A percentile compares a stretch with the other conserved stretches of the same genome.
These are phyloP conservation scores for Fopius arisanus DNA, from an alignment of 1,140 invertebrate genomes.

Conservation along the genomic window DNA sequence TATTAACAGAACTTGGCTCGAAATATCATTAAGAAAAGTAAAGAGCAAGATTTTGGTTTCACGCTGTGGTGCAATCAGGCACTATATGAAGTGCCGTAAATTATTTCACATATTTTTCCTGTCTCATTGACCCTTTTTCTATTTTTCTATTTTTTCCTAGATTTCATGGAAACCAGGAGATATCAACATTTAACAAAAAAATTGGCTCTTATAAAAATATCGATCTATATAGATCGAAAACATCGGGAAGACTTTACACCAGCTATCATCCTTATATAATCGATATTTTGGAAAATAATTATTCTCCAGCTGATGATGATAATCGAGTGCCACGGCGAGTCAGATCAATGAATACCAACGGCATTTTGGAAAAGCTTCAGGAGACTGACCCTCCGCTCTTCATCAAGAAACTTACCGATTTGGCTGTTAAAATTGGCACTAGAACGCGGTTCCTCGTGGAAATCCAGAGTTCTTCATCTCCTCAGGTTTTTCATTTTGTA, in stretches of 20 bases:
- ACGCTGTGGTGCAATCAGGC: slow-evolving; percentile 39
- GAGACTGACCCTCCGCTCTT: slow-evolving; percentile 78
- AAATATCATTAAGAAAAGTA: slow-evolving; percentile 42
- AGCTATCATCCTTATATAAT: slow-evolving; percentile 69
- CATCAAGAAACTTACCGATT: slow-evolving; percentile 77
- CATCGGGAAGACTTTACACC: slow-evolving; percentile 64
- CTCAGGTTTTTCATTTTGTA: slow-evolving; percentile 69
- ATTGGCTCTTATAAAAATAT: slow-evolving; percentile 61
- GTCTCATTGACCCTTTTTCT: background rate
- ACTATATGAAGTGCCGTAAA: background rate
- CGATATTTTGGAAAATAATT: slow-evolving; percentile 56
- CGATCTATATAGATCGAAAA: slow-evolving; percentile 65
- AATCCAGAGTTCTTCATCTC: slow-evolving; percentile 78
- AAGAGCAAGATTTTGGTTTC: background rate
- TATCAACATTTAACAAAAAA: slow-evolving; percentile 57
- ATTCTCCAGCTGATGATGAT: slow-evolving; percentile 23
- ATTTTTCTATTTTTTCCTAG: slow-evolving; percentile 37
- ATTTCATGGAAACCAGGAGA: slow-evolving; percentile 54
- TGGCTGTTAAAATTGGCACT: slow-evolving; percentile 86
- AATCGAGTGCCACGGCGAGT: slow-evolving; percentile 41
- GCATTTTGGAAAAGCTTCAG: slow-evolving; percentile 43
- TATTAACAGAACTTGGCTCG: slow-evolving; percentile 37
- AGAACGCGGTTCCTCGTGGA: slow-evolving; percentile 83
- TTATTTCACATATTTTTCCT: background rate
- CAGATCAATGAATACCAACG: slow-evolving; percentile 54